Evolutionary conservation across 2,113 vertebrate species (phyloP), one percentile per base, ranked within the genome.

Genomic region (Lipophrys pholis): DNA sequence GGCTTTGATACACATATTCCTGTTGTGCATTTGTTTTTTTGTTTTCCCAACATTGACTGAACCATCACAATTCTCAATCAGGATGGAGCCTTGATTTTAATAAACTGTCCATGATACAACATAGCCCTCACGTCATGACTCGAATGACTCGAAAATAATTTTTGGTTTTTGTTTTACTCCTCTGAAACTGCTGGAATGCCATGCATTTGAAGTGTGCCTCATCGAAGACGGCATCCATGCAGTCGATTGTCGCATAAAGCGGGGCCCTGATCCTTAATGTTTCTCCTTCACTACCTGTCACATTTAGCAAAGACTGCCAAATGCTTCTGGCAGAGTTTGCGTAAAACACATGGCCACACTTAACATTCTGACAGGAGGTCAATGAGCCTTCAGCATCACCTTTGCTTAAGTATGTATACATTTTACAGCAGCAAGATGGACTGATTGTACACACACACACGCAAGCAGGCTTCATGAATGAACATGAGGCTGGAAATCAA

Each of bases 351-450:
- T 43, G 52, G 71, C 30, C 58, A 35, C 73, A 84, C 55, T 57
- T 66, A 69, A 64, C 64, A 81, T 84, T 60, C 69, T 81, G 74
- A 81, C 78, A 86, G 77, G 80, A 84, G 76, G 76, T 90, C 75
- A 65, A 85, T 81, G 57, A 68, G 60, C 80, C 80, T 87, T 85
- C 75, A 81, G 87, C 72, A 64, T 80, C 60, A 14, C 67, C 85
- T 79, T 82, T 75, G 39, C 56, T 67, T 64, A 51, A 67, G 67
- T 52, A 66, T 80, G 57, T 52, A 51, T 38, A 84, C 61, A 49
- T 45, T 60, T 51, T 15, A 15, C 50, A 60, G 11, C 35, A 8
- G 36, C 40, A 7, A 30, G 21, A 30, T 30, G 4, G 21, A 30
- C 21, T 30, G 21, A 30, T 30, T 30, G 21, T 30, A 30, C 21